Evolutionary conservation across 2,888 invertebrate genomes (phyloP).

Genomic region (Amphimallon solstitiale): DNA sequence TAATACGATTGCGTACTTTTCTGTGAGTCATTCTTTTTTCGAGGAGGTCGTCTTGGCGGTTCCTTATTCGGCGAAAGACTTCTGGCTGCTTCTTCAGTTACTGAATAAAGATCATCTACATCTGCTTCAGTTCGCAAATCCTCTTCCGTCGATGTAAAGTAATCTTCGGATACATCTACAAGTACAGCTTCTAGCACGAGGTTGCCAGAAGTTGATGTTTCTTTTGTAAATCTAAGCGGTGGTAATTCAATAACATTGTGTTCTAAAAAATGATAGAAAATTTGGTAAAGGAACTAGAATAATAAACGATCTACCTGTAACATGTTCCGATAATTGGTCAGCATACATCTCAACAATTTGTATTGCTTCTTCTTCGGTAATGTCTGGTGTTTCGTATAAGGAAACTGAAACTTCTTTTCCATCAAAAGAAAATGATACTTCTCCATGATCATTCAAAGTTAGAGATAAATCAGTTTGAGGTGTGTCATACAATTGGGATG

Average conservation of each 20-base stretch:
- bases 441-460: slow-evolving; percentile 83
- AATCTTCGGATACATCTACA: slow-evolving; percentile 88
- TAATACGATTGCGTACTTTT: slow-evolving; percentile 70
- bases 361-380: slow-evolving; percentile 90
- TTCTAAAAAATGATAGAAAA: slow-evolving; percentile 64
- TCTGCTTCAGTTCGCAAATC: slow-evolving; percentile 88
- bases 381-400: slow-evolving; percentile 89
- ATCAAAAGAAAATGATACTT: slow-evolving; percentile 90
- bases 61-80: slow-evolving; percentile 54
- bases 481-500: slow-evolving; percentile 88
- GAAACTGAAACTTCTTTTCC: slow-evolving; percentile 93
- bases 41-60: slow-evolving; percentile 67
- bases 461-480: slow-evolving; percentile 73
- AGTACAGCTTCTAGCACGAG: slow-evolving; percentile 91
- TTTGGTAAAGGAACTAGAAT: neutral
- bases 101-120: slow-evolving; percentile 82
- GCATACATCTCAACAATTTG: slow-evolving; percentile 96
- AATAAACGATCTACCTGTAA: slow-evolving; percentile 66
- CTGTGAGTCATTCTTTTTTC: slow-evolving; percentile 74
- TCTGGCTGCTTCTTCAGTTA: slow-evolving; percentile 74
- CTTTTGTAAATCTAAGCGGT: slow-evolving; percentile 87
- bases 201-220: slow-evolving; percentile 88
- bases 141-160: slow-evolving; percentile 82
- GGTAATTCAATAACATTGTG: slow-evolving; percentile 89
- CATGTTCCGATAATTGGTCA: slow-evolving; percentile 89